phyloP scores from a whole-genome alignment of 1,140 invertebrate species.

The Macrobrachium nipponense region DNA sequence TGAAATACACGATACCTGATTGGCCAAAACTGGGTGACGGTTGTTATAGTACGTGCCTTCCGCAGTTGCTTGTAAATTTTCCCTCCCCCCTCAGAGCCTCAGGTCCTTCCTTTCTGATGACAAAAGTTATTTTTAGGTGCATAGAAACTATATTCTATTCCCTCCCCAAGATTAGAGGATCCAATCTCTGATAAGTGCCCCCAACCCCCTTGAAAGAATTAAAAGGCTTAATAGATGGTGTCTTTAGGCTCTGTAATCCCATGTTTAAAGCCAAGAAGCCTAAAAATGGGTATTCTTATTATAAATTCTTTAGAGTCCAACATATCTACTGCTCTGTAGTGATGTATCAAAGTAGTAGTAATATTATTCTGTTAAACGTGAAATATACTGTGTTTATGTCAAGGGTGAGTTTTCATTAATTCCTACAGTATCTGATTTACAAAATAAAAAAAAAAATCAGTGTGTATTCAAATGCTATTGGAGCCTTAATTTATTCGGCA shows the following conservation, averaged over 20 bases:
- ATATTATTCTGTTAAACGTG: conserved; percentile 61
- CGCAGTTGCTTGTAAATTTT: conserved; percentile 50
- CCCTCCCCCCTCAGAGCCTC: conserved; percentile 21
- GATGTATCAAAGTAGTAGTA: conserved; percentile 57
- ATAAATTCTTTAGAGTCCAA: conserved; percentile 55
- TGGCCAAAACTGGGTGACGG: conserved; percentile 37
- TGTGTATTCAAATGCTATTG: too few species aligned
- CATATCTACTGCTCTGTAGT: conserved; percentile 62
- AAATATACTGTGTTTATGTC: conserved; percentile 62
- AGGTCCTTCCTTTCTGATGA: conserved; percentile 54
- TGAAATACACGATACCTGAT: conserved; percentile 24
- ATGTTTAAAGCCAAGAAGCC: conserved; percentile 60
- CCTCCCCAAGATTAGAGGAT: conserved; percentile 6
- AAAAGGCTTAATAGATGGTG: conserved; percentile 57
- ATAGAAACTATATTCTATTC: conserved; percentile 30
- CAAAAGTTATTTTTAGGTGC: conserved; percentile 47
- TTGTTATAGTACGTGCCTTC: conserved; percentile 57
- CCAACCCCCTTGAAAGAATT: conserved; percentile 5
- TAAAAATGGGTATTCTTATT: conserved; percentile 39
- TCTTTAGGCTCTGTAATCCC: conserved; percentile 54
- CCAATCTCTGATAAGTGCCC: background rate
- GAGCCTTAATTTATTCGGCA: too few species aligned
- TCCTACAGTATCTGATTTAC: too few species aligned
- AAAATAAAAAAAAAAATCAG: too few species aligned
- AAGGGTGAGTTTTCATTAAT: background rate